phyloP scores from a whole-genome alignment of 2,113 vertebrate species.

The Melanerpes aurifrons region DNA sequence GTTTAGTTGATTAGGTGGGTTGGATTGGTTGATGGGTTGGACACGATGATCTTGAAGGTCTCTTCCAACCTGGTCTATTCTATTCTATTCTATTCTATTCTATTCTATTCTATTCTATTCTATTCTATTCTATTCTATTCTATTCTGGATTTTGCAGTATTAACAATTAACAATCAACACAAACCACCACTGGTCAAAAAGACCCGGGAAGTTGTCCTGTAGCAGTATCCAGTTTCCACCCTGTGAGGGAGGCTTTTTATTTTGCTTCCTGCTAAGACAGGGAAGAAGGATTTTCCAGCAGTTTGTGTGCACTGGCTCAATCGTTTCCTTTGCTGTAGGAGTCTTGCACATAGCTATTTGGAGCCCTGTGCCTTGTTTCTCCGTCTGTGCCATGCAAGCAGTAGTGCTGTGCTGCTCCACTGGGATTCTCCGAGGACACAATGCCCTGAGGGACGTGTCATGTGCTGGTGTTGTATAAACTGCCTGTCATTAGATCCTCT shows the following conservation, averaged over 20 bases:
- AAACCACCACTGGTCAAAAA: too few species aligned
- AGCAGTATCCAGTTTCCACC: not conserved
- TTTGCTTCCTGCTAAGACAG: not conserved
- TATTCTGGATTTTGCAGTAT: too few species aligned
- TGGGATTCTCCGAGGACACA: not conserved
- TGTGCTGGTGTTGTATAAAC: conserved; percentile 9
- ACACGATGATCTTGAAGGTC: too few species aligned
- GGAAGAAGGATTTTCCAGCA: not conserved
- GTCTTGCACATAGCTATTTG: not conserved
- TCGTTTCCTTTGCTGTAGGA: not conserved
- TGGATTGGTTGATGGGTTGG: too few species aligned
- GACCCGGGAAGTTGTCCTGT: not conserved
- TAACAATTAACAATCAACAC: too few species aligned
- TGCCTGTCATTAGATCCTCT: not conserved
- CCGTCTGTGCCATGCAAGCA: not conserved
- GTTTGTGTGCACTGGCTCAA: not conserved
- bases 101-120: too few species aligned
- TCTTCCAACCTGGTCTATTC: too few species aligned
- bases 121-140: too few species aligned
- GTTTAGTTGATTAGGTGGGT: too few species aligned
- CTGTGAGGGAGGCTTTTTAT: not conserved
- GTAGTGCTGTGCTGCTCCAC: not conserved
- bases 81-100: too few species aligned
- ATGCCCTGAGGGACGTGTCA: not conserved
- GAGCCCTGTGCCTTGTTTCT: not conserved